These are phyloP conservation scores for Pterois miles DNA, from an alignment of 2,797 vertebrate species.

Conservation along the genomic window DNA sequence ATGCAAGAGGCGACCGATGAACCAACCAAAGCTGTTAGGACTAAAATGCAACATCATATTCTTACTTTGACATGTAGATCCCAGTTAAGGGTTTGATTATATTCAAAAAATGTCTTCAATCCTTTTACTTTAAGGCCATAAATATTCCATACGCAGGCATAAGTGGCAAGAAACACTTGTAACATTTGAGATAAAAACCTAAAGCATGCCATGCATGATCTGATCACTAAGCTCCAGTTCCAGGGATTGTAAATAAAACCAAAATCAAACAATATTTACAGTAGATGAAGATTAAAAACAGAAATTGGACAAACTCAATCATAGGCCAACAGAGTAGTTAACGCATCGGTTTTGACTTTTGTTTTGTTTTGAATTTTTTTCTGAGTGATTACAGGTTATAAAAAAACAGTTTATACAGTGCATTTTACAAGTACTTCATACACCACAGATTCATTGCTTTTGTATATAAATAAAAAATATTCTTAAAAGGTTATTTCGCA, in stretches of 20 bases:
- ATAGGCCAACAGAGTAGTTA: conserved; percentile 7
- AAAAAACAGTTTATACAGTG: conserved; percentile 60
- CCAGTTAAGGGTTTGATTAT: conserved; percentile 7
- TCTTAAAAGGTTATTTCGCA: conserved; percentile 31
- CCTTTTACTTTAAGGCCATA: conserved; percentile 34
- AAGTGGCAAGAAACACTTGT: conserved; percentile 27
- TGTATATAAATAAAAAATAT: conserved; percentile 59
- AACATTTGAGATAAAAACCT: conserved; percentile 27
- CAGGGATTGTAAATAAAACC: conserved; percentile 29
- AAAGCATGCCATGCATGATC: conserved; percentile 31
- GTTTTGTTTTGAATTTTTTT: conserved; percentile 39
- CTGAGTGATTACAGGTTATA: conserved; percentile 35
- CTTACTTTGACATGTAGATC: background rate
- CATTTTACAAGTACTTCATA: conserved; percentile 69
- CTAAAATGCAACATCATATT: conserved; percentile 5
- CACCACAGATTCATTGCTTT: conserved; percentile 42
- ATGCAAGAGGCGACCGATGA: background rate
- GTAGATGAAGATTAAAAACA: conserved; percentile 11
- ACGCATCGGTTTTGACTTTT: conserved; percentile 16
- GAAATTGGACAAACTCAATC: conserved; percentile 29
- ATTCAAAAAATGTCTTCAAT: conserved; percentile 1
- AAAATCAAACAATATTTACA: conserved; percentile 49
- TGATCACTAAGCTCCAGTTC: conserved; percentile 13
- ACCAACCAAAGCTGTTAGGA: background rate
- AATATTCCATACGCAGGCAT: conserved; percentile 34